These are phyloP conservation scores for Sebastes hubbsi DNA, from an alignment of 2,797 vertebrate genomes.

Conservation along the genomic window DNA sequence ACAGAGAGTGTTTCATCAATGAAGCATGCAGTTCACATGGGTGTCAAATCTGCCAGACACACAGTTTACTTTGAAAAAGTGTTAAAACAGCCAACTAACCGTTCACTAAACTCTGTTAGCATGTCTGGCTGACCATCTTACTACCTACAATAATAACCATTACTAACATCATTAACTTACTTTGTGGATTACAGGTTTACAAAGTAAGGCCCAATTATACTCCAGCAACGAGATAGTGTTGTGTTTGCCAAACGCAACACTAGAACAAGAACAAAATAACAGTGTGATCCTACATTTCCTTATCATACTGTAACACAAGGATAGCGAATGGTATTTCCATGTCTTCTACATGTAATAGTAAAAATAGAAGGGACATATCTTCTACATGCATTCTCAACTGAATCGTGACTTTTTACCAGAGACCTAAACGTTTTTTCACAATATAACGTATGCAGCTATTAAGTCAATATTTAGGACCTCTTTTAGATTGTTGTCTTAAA, in stretches of 20 bases:
- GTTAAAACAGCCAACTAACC: neutral
- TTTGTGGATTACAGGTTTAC: neutral
- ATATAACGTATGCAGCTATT: neutral
- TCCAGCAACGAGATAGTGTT: neutral
- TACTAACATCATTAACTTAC: neutral
- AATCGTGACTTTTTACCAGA: neutral
- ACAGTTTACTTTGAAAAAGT: constrained; percentile 9
- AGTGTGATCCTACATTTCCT: too few species aligned
- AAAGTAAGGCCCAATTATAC: neutral
- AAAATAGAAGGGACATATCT: too few species aligned
- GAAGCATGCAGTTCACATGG: constrained; percentile 21
- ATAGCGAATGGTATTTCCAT: too few species aligned
- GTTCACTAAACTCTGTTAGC: neutral
- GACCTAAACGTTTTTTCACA: neutral
- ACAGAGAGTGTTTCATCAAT: constrained; percentile 39
- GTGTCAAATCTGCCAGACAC: constrained; percentile 8
- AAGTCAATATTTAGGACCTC: neutral
- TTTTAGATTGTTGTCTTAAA: neutral
- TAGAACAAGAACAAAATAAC: too few species aligned
- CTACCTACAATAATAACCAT: neutral
- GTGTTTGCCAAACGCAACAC: too few species aligned
- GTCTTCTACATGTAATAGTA: too few species aligned
- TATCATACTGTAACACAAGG: too few species aligned
- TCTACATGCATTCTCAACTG: neutral
- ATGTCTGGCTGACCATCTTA: neutral